phyloP scores from a whole-genome alignment of 1,140 invertebrate species.

The Neodiprion lecontei region DNA sequence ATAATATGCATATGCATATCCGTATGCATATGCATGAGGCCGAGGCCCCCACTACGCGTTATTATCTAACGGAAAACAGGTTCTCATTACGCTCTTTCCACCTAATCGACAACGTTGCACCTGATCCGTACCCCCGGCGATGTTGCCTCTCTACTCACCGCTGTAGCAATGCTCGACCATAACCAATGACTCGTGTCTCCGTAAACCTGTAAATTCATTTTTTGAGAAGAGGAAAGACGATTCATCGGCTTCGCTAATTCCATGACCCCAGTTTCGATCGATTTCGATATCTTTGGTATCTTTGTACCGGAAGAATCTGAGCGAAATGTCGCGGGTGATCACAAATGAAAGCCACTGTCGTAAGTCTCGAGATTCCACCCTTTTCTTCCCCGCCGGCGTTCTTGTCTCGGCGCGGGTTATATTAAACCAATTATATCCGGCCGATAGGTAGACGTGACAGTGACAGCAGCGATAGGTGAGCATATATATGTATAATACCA shows the following conservation, averaged over 20 bases:
- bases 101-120: background rate
- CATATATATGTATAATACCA: background rate
- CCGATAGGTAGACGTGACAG: constrained; percentile 13
- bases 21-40: constrained; percentile 14
- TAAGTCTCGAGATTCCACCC: no score
- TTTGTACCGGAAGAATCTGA: no score
- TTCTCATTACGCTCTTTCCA: background rate
- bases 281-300: no score
- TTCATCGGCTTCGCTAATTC: no score
- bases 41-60: background rate
- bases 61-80: constrained; percentile 5
- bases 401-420: constrained; percentile 1
- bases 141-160: no score
- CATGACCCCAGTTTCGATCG: no score
- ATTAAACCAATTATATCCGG: constrained; percentile 17
- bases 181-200: no score
- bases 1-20: background rate
- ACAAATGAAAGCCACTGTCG: constrained; percentile 4
- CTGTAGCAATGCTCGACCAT: no score
- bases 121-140: background rate
- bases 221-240: no score
- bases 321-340: no score
- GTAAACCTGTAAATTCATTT: no score
- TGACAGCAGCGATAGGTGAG: constrained; percentile 12
- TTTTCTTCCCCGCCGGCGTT: background rate